Percentiles rank a stretch among this genome's conserved stretches.
Evolutionary conservation across 1,140 invertebrate species (phyloP).

Genomic region (Leptinotarsa undecemlineata): DNA sequence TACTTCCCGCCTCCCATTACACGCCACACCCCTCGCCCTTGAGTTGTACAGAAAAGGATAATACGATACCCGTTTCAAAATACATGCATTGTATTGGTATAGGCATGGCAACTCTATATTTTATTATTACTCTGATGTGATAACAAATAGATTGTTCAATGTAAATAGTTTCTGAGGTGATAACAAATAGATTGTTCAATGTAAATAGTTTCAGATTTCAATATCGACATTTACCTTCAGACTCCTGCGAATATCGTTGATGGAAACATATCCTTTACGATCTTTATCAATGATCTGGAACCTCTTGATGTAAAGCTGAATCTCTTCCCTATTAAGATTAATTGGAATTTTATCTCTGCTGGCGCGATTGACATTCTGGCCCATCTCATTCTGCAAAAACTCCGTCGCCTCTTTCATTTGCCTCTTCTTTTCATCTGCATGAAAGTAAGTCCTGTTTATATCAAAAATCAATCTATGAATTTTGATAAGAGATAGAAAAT

Average conservation of each 20-base stretch:
- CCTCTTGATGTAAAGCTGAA: constrained; percentile 89
- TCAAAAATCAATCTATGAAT: too few species aligned
- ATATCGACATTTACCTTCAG: constrained; percentile 74
- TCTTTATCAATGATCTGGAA: constrained; percentile 96
- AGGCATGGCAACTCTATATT: too few species aligned
- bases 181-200: neutral
- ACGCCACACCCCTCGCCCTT: too few species aligned
- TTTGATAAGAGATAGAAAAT: too few species aligned
- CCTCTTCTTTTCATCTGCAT: constrained; percentile 58
- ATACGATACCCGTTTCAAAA: too few species aligned
- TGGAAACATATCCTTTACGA: constrained; percentile 95
- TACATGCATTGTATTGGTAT: too few species aligned
- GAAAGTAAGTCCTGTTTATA: neutral
- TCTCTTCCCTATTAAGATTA: constrained; percentile 93
- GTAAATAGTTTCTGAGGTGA: too few species aligned
- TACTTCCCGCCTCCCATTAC: too few species aligned
- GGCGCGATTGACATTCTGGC: constrained; percentile 87
- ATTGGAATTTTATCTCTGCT: constrained; percentile 87
- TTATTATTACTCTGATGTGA: too few species aligned
- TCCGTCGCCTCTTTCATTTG: constrained; percentile 80
- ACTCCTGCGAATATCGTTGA: constrained; percentile 93
- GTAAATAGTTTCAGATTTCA: neutral
- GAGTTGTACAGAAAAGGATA: too few species aligned
- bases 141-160: too few species aligned
- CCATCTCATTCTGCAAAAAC: constrained; percentile 95